Base-by-base conservation (phyloP, 2,113 vertebrate genomes). In the Chascanopsetta lugubris region DNA sequence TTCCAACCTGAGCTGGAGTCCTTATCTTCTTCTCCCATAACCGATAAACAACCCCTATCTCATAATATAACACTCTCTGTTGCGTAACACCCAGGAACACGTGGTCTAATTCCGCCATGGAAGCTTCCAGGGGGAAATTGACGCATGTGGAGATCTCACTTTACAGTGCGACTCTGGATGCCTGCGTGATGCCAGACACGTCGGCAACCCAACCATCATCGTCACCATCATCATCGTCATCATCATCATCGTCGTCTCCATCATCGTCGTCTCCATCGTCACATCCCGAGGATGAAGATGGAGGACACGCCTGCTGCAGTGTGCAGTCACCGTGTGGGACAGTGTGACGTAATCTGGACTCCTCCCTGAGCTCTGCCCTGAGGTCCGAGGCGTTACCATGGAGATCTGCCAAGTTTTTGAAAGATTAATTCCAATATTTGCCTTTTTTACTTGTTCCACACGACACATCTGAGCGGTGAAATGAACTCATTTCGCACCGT, bases 271-370 rank as follows among this genome's bases (percentile, higher is more conserved):
- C n/a, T n/a, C n/a, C n/a, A n/a, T n/a, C n/a, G n/a, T n/a, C n/a
- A n/a, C n/a, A n/a, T n/a, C n/a, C n/a, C n/a, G n/a, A n/a, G 4
- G 1, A 43, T 48, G 57, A 68, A 61, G 73, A 75, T 10, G 32
- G 51, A 50, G 34, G 58, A 11, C 12, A 70, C 47, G 29, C 69
- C 48, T 61, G 38, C 38, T 46, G 20, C 43, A 46, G 38, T 5
- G 45, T 24, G 43, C 60, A 36, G 55, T 69, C 42, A 21, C 65
- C 59, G 43, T 46, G 36, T 70, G 56, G 53, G 75, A 75, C 65
- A 76, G 22, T 12, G 78, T 79, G 72, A 86, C 29, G 54, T 82
- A 50, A 87, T 74, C 58, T 40, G 29, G 48, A 42, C 65, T 73
- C 75, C 72, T 82, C 79, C 84, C 74, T 76, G 30, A 1, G 53